Conservation (phyloP, 2,113 vertebrate species). For the Erythrolamprus reginae region DNA sequence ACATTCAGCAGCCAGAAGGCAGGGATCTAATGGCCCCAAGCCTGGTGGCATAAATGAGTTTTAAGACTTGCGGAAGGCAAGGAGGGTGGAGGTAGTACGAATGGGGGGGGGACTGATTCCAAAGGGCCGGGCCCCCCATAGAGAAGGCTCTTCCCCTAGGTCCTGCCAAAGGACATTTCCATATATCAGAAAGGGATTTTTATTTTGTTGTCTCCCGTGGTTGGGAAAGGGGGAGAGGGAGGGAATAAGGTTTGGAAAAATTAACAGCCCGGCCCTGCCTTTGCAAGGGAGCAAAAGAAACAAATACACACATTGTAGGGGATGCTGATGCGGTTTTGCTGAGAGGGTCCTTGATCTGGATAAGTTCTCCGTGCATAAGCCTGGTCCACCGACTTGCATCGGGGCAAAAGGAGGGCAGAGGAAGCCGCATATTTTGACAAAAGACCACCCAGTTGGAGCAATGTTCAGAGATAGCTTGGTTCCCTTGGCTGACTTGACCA, state of each 20-base stretch:
- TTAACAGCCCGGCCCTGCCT: neutral
- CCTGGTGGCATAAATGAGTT: too few relatives aligned
- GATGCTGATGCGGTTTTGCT: neutral
- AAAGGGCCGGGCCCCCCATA: too few relatives aligned
- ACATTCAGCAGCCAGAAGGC: too few relatives aligned
- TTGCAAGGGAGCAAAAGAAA: neutral
- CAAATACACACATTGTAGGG: neutral
- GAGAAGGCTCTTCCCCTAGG: too few relatives aligned
- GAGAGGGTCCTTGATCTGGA: neutral
- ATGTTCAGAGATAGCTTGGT: neutral
- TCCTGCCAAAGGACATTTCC: too few relatives aligned
- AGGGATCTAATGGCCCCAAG: too few relatives aligned
- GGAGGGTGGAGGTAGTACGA: too few relatives aligned
- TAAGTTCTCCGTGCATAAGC: neutral
- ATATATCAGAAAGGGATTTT: neutral
- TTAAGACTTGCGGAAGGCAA: too few relatives aligned
- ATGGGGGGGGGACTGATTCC: too few relatives aligned
- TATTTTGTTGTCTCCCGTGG: neutral
- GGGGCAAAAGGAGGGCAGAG: neutral
- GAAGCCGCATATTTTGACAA: slow-evolving; percentile 20
- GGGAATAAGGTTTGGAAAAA: neutral
- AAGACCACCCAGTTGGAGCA: neutral
- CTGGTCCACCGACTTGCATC: neutral
- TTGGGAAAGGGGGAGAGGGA: neutral
- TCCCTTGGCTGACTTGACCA: too few relatives aligned